Base-by-base conservation (phyloP, 1,140 invertebrate genomes). In the Drosophila sturtevanti region DNA sequence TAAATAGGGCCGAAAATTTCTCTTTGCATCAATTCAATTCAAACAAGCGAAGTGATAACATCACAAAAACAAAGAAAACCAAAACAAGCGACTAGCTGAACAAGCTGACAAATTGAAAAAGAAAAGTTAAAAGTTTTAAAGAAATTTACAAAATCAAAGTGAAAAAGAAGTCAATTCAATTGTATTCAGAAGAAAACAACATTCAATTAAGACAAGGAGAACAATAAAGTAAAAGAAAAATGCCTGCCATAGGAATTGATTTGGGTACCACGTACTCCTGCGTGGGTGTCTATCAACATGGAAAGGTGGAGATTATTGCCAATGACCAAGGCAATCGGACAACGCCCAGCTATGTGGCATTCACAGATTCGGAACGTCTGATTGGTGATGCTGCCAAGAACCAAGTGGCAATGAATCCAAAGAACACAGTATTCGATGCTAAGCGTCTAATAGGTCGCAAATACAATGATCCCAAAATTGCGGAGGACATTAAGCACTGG, bases 311-410 rank as follows among this genome's bases (percentile, higher is more conserved):
- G 92, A 98, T 98, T 82, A 98, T 98, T 81, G 97, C 97, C 81
- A 98, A 98, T 92, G 97, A 98, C 92, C 97, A 98, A 92, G 98
- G 98, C 85, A 99, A 99, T 93, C 94, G 98, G 76, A 99, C 98
- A 18, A 99, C 98, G 55, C 98, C 98, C 21, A 97, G 96, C 72
- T 99, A 98, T 94, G 98, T 99, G 18, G 98, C 97, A 34, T 99
- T 99, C 93, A 98, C 97, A 60, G 98, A 99, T 90, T 97, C 96
- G 1, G 98, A 99, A 92, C 96, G 98, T 91, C 95, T 99, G 64
- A 98, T 99, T 92, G 98, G 98, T 61, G 98, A 99, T 94, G 97
- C 97, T 59, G 98, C 98, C 77, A 96, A 96, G 91, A 95, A 95
- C 71, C 85, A 90, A 61, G 89, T 90, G 54, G 90, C 89, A n/a